A percentile compares a stretch with the other conserved stretches of the same genome.
These are phyloP conservation scores for Drosophila sechellia DNA, from an alignment of 1,140 invertebrate species.

Conservation along the genomic window DNA sequence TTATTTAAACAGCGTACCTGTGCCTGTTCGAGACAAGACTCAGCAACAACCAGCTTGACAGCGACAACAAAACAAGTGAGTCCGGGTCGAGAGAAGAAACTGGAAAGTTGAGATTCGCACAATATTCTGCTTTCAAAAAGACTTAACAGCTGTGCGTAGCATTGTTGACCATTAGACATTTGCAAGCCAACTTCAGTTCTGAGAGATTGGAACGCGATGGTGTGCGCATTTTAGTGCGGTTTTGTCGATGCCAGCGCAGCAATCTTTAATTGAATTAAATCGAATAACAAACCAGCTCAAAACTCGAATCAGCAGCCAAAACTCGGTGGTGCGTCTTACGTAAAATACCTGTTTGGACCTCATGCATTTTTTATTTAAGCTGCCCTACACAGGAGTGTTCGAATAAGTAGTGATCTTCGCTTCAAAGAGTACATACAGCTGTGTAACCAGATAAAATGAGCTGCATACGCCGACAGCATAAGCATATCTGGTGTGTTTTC, in stretches of 20 bases:
- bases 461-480: constrained; percentile 15
- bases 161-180: constrained; percentile 1
- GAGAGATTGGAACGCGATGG: not conserved
- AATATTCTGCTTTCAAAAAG: not conserved
- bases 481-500: constrained; percentile 25
- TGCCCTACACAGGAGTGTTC: not conserved
- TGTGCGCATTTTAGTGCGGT: constrained; percentile 37
- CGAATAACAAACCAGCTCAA: constrained; percentile 46
- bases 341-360: constrained; percentile 68
- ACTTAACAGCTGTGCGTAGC: not conserved
- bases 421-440: constrained; percentile 16
- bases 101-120: constrained; percentile 1
- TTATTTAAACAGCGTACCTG: constrained; percentile 57
- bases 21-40: constrained; percentile 1
- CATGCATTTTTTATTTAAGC: constrained; percentile 24
- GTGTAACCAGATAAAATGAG: constrained; percentile 27
- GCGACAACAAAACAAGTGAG: constrained; percentile 36
- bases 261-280: constrained; percentile 68
- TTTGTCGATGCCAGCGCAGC: constrained; percentile 53
- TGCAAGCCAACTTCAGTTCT: constrained; percentile 5
- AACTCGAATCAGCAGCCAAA: constrained; percentile 54
- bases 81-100: constrained; percentile 21
- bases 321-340: constrained; percentile 54
- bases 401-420: not conserved
- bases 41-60: constrained; percentile 49